These are phyloP conservation scores for Siphamia tubifer DNA, from an alignment of 2,113 vertebrate genomes.

Conservation along the genomic window DNA sequence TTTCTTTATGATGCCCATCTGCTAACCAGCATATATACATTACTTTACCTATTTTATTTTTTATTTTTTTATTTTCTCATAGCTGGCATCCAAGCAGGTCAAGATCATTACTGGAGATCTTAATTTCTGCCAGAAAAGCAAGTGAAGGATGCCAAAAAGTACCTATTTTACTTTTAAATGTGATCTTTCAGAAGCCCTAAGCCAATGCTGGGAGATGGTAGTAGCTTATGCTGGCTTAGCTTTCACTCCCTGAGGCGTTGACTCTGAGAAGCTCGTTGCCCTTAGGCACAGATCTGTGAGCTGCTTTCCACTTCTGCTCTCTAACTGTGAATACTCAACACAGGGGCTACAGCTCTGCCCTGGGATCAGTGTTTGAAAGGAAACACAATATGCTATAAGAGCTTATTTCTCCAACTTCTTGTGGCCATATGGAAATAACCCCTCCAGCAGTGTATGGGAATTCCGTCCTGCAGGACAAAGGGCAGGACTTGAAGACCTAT, in stretches of 20 bases:
- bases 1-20: constrained; percentile 15
- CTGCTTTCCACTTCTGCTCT: constrained; percentile 52
- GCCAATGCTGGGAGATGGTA: constrained; percentile 66
- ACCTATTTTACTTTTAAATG: constrained; percentile 61
- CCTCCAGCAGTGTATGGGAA: constrained; percentile 40
- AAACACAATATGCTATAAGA: constrained; percentile 33
- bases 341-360: constrained; percentile 32
- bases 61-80: constrained; percentile 21
- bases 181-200: constrained; percentile 64
- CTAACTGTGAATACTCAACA: constrained; percentile 54
- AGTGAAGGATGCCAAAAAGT: constrained; percentile 26
- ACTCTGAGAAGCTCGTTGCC: constrained; percentile 67
- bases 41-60: not conserved
- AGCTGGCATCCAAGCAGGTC: constrained; percentile 22
- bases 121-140: constrained; percentile 38
- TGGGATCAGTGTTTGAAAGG: constrained; percentile 51
- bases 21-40: not conserved
- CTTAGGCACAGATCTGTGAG: constrained; percentile 71
- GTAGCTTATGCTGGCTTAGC: constrained; percentile 72
- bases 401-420: constrained; percentile 24
- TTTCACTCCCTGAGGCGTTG: constrained; percentile 64
- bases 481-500: not conserved
- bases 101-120: constrained; percentile 48
- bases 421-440: constrained; percentile 25
- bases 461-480: constrained; percentile 18